These are phyloP conservation scores for Diorhabda carinulata DNA, from an alignment of 1,140 invertebrate genomes.

Conservation along the genomic window DNA sequence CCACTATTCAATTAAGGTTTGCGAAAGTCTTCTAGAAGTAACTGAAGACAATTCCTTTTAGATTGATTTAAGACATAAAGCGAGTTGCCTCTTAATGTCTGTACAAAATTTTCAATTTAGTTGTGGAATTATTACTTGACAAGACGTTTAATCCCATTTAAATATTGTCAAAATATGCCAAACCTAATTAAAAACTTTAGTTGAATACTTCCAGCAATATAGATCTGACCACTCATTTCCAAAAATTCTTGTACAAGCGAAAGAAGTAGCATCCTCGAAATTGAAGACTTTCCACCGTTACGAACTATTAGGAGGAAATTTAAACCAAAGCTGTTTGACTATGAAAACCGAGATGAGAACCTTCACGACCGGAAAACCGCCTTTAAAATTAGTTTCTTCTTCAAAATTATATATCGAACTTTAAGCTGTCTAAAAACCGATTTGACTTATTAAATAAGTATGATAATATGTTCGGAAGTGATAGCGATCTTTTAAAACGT, in stretches of 20 bases:
- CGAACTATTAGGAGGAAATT: not conserved
- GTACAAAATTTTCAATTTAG: not conserved
- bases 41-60: not conserved
- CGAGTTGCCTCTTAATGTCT: not conserved
- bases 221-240: slow-evolving; percentile 11
- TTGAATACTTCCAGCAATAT: slow-evolving; percentile 17
- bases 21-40: not conserved
- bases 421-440: not conserved
- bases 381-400: slow-evolving; percentile 7
- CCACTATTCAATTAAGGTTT: not conserved
- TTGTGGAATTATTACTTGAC: not conserved
- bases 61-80: not conserved
- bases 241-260: slow-evolving; percentile 15
- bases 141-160: too few species aligned
- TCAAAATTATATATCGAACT: not conserved
- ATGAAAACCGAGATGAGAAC: not conserved
- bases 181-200: not conserved
- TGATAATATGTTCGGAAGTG: not conserved
- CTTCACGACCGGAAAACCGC: not conserved
- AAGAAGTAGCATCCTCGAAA: slow-evolving; percentile 4
- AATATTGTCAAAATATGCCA: not conserved
- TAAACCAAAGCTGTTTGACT: slow-evolving; percentile 10
- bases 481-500: not conserved
- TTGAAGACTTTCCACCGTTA: not conserved
- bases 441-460: not conserved